Evolutionary conservation across 2,113 vertebrate species (phyloP).

Genomic region (Centropristis striata): DNA sequence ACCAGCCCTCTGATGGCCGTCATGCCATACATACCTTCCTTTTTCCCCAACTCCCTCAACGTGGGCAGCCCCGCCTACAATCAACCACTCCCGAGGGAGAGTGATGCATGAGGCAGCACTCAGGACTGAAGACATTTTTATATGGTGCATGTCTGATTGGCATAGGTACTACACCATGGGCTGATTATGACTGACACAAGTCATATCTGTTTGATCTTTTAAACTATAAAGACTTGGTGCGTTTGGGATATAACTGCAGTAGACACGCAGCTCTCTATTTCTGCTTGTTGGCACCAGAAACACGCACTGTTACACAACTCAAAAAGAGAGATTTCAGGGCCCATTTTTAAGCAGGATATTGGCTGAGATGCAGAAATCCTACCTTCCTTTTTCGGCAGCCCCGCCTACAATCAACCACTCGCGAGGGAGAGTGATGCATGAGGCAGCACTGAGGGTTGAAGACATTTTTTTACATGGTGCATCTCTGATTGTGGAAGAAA

Average conservation of each 20-base stretch:
- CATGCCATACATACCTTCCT: slow-evolving; percentile 80
- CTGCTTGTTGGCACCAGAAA: slow-evolving; percentile 15
- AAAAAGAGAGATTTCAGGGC: slow-evolving; percentile 31
- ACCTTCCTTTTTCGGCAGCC: no score
- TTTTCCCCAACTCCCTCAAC: slow-evolving; percentile 69
- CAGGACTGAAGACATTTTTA: not conserved
- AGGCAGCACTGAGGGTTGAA: no score
- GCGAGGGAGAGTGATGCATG: no score
- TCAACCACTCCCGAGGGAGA: slow-evolving; percentile 68
- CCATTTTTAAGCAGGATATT: slow-evolving; percentile 32
- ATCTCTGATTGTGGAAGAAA: no score
- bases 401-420: no score
- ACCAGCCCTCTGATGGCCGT: slow-evolving; percentile 77
- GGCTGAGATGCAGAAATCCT: slow-evolving; percentile 39
- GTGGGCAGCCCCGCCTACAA: slow-evolving; percentile 61
- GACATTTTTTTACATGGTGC: no score
- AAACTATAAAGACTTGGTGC: no score
- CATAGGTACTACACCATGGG: no score
- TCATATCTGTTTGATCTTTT: no score
- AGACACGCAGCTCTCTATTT: not conserved
- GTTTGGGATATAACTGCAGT: not conserved
- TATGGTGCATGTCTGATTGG: no score
- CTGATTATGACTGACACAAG: no score
- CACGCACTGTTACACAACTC: slow-evolving; percentile 25
- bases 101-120: slow-evolving; percentile 52